Evolutionary conservation across 1,140 invertebrate species (phyloP).

Genomic region (Streblospio benedicti): DNA sequence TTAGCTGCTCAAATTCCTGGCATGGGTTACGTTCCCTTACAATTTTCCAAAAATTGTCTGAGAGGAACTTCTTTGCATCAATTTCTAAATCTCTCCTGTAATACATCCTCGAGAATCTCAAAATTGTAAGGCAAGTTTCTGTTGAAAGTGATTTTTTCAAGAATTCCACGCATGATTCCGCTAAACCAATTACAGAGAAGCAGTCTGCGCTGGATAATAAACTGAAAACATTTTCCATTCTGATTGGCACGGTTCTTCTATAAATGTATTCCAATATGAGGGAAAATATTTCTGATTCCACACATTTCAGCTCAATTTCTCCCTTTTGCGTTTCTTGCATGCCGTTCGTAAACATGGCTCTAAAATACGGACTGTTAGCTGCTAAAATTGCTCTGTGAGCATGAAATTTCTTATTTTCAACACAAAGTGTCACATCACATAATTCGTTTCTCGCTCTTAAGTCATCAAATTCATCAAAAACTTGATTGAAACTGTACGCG

Average conservation of each 20-base stretch:
- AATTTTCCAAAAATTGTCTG: no score
- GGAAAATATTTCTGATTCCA: neutral
- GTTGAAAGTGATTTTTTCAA: neutral
- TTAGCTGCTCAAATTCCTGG: no score
- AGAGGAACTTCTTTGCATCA: no score
- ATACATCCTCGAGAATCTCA: conserved; percentile 3
- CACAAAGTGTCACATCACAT: conserved; percentile 5
- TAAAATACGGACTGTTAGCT: conserved; percentile 7
- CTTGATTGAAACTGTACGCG: no score
- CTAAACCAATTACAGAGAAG: conserved; percentile 1
- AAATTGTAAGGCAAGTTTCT: neutral
- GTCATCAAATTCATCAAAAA: no score
- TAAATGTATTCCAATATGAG: conserved; percentile 10
- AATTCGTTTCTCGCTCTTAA: no score
- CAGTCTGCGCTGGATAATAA: conserved; percentile 3
- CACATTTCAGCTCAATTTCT: neutral
- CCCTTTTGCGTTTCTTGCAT: conserved; percentile 10
- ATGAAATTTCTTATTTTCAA: neutral
- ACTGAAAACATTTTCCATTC: neutral
- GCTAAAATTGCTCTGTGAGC: conserved; percentile 12
- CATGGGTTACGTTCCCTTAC: no score
- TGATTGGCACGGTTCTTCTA: neutral
- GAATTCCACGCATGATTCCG: neutral
- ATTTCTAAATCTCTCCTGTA: conserved; percentile 5
- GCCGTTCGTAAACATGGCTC: conserved; percentile 8